Evolutionary conservation across 23 tunicate genomes (phyloP), one percentile per base, ranked within the genome.

Genomic region (Botrylloides violaceus): DNA sequence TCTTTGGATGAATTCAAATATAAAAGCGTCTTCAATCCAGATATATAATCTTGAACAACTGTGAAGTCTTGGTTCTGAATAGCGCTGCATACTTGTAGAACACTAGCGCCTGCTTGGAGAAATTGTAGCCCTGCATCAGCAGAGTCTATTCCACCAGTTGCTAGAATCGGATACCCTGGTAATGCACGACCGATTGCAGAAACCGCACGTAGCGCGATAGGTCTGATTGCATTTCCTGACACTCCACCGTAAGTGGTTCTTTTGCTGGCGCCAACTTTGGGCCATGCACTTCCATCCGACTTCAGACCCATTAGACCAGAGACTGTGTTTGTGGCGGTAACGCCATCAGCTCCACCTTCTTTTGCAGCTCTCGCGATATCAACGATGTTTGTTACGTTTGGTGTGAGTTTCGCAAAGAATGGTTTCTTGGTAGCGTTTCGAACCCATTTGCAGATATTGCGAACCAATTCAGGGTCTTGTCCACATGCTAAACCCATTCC

Each of bases 401-500:
- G 99, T 2, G 99, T 95, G 65, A 95, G 79, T 68, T 95, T 95
- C 48, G 99, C 96, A 66, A 95, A 95, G 78, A 93, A 85, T 2
- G 99, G 99, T 1, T 86, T 70, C 36, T 83, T 87, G 12, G 76
- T 70, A 21, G 89, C 99, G 31, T 77, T 89, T 25, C 86, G 70
- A 24, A 95, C 96, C 99, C 99, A 95, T 70, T 72, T 79, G 76
- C 92, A 87, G 37, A 95, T 95, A 70, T 82, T 83, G 28, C 72
- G 36, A 38, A 95, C 99, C 79, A 95, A 9, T n/a, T 90, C 96
- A 27, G 96, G 82, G 65, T 95, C 62, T 56, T 95, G 99, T 2
- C 99, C 99, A 53, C 99, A 95, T 2, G 99, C 99, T 60, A 95
- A 76, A 2, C 99, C 99, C 99, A 95, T 95, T 1, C 99, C 99